Conservation (phyloP, 2,113 vertebrate species). For the Equus quagga region DNA sequence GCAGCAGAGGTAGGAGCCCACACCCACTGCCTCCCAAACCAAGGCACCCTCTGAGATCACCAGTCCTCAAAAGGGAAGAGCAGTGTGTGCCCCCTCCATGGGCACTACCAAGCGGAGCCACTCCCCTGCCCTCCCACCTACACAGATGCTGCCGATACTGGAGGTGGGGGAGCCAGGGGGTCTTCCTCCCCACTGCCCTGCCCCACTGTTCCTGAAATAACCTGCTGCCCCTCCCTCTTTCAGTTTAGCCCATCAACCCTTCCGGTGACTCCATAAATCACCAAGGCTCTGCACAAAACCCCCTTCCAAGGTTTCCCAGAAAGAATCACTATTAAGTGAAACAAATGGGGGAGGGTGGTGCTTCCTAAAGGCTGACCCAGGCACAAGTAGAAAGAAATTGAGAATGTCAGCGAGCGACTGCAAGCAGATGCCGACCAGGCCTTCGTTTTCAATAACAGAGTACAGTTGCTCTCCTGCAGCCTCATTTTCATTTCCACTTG, state of each 20-base stretch:
- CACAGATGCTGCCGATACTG: background rate
- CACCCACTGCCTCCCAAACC: too few species aligned
- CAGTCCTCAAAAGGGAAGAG: background rate
- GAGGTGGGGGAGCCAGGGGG: background rate
- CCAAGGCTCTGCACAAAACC: background rate
- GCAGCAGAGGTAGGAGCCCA: background rate
- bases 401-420: background rate
- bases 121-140: background rate
- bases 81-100: accelerated
- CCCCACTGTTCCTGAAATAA: background rate
- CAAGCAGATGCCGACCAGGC: accelerated
- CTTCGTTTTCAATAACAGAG: background rate
- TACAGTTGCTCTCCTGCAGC: background rate
- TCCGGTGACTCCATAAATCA: background rate
- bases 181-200: background rate
- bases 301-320: background rate
- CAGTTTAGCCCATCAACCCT: background rate
- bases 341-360: background rate
- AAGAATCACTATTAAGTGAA: background rate
- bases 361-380: background rate
- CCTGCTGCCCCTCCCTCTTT: background rate
- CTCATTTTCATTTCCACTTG: background rate
- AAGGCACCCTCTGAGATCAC: background rate
- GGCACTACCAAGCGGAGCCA: background rate
- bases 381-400: background rate